Evolutionary conservation across 2,113 vertebrate genomes (phyloP).

Genomic region (Mungos mungo): DNA sequence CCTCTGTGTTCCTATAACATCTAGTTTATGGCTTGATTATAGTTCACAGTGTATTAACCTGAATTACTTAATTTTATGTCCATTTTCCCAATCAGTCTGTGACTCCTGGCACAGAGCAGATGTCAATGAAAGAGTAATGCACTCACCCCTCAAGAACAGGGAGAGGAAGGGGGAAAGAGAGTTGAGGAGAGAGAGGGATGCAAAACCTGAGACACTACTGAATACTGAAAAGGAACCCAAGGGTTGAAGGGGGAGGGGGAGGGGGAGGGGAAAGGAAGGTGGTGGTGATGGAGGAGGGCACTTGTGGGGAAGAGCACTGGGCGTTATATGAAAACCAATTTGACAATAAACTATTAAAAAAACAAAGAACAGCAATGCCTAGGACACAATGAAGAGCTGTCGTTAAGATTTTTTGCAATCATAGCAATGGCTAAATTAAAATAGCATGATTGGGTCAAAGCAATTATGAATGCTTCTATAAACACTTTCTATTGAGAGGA

Average conservation of each 20-base stretch:
- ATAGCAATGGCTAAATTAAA: conserved; percentile 8
- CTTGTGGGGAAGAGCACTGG: no score
- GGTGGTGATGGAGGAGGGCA: no score
- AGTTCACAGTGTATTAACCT: background rate
- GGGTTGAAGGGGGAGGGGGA: no score
- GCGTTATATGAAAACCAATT: no score
- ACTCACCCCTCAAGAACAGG: background rate
- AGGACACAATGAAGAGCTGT: background rate
- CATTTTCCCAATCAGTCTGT: background rate
- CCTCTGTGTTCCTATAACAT: background rate
- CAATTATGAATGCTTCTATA: background rate
- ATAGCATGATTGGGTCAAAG: background rate
- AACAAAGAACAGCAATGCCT: background rate
- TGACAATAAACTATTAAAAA: no score
- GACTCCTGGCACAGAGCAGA: background rate
- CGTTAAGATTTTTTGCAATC: background rate
- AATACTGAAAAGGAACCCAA: no score
- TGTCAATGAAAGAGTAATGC: background rate
- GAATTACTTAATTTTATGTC: conserved; percentile 24
- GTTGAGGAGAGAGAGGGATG: no score
- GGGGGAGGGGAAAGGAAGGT: no score
- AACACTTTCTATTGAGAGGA: background rate
- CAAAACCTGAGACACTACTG: no score
- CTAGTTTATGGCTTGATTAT: conserved; percentile 11
- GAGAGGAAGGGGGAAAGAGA: no score